Evolutionary conservation across 2,888 invertebrate genomes (phyloP), one percentile per base, ranked within the genome.

Genomic region (Bedellia somnulentella): DNA sequence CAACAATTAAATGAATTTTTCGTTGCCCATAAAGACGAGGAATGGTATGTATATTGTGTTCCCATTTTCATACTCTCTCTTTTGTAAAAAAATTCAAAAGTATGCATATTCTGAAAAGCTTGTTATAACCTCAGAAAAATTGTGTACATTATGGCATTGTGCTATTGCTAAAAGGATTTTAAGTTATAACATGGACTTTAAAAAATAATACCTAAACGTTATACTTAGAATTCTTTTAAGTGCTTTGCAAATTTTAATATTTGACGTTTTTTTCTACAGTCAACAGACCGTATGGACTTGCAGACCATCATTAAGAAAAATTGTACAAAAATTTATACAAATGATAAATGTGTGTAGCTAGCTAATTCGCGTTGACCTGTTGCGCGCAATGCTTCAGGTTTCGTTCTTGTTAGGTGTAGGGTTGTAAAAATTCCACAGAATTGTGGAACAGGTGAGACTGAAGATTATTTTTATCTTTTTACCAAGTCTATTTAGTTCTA

Each of bases 1-100:
- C 94, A 95, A 57, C 98, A 98, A 61, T 82, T 98, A 32, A 95
- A 95, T 71, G 96, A 98, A 61, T 99, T 99, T 78, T 99, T 99
- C 76, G 89, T 97, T 47, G 89, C 92, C 26, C 99, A 99, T 78
- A 99, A 99, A 75, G 98, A 99, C 53, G 98, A 99, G 70, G 99
- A 99, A 86, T 99, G 99, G 99, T 98, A 82, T 79, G 89, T 70
- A 6, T 9, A 37, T 29, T 31, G 10, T 14, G 30, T 35, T 33
- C 24, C 32, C 33, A 25, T 15, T 32, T 28, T 10, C 2, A 10
- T 21, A n/a, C 21, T 21, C 10, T 21, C 3, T 3, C 21, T 21
- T n/a, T 8, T 10, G 10, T 21, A 21, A 21, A 21, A 21, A 21
- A 10, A 8, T 21, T 21, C 3, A n/a, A 21, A 21, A n/a, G 18